Evolutionary conservation across 2,888 invertebrate genomes (phyloP).

Genomic region (Sisyra nigra): DNA sequence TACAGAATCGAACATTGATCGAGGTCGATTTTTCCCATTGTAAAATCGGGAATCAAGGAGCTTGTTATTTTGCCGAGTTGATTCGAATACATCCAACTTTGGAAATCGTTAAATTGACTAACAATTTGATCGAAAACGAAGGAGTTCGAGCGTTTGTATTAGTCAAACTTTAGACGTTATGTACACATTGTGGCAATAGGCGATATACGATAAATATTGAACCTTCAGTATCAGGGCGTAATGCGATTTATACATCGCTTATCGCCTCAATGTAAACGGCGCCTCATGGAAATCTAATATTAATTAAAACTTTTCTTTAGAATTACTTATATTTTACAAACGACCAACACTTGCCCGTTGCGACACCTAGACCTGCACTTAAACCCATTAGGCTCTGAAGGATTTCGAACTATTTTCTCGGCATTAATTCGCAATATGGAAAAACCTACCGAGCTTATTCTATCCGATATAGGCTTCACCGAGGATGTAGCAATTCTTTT

Average conservation of each 20-base stretch:
- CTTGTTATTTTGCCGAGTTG: constrained; percentile 43
- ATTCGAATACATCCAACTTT: constrained; percentile 31
- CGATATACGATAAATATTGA: no score
- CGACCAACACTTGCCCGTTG: constrained; percentile 19
- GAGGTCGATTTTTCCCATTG: constrained; percentile 50
- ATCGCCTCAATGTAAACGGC: no score
- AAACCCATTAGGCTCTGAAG: constrained; percentile 42
- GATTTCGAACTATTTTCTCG: constrained; percentile 39
- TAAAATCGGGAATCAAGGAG: constrained; percentile 42
- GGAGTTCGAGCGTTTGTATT: constrained; percentile 28
- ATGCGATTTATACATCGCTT: no score
- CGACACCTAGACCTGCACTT: constrained; percentile 34
- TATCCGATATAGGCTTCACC: constrained; percentile 36
- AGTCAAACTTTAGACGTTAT: no score
- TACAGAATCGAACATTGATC: constrained; percentile 32
- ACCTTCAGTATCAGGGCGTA: no score
- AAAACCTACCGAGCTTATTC: constrained; percentile 35
- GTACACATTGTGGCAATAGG: no score
- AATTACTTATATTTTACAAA: constrained; percentile 21
- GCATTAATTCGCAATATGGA: constrained; percentile 37
- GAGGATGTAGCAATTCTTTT: constrained; percentile 36
- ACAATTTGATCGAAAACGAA: constrained; percentile 35
- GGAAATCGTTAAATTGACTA: constrained; percentile 32
- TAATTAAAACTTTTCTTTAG: not conserved
- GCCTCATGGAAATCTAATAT: no score